phyloP scores from a whole-genome alignment of 2,888 invertebrate genomes.

The Anoncus sp. region DNA sequence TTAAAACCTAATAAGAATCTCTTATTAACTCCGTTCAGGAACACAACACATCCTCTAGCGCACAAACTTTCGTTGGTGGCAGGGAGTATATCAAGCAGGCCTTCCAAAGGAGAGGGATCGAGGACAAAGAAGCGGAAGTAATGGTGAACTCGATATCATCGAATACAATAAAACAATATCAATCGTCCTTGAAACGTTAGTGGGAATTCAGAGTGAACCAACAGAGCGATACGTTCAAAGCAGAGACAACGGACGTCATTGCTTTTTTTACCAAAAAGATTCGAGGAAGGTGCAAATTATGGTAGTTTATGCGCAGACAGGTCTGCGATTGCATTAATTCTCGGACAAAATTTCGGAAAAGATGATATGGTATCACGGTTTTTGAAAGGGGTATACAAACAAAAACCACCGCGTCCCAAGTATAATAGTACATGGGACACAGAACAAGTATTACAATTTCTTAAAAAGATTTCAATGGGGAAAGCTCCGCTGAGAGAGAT shows the following conservation, averaged over 20 bases:
- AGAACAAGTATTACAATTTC: constrained; percentile 22
- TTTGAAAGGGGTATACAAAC: constrained; percentile 20
- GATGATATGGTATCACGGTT: constrained; percentile 25
- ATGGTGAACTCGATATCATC: constrained; percentile 18
- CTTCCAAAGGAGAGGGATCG: constrained; percentile 32
- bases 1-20: constrained; percentile 23
- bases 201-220: constrained; percentile 22
- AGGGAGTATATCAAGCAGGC: constrained; percentile 25
- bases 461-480: constrained; percentile 22
- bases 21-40: constrained; percentile 17
- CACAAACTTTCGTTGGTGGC: constrained; percentile 23
- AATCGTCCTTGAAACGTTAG: constrained; percentile 19
- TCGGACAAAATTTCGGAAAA: constrained; percentile 21
- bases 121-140: constrained; percentile 24
- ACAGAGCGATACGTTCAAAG: constrained; percentile 3
- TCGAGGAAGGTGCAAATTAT: constrained; percentile 25
- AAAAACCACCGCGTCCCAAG: constrained; percentile 27
- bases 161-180: constrained; percentile 18
- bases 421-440: constrained; percentile 42
- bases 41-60: constrained; percentile 15
- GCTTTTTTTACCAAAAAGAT: constrained; percentile 22
- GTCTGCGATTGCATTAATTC: constrained; percentile 31
- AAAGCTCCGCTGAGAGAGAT: constrained; percentile 18
- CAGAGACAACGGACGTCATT: neutral
- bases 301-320: constrained; percentile 21